These are phyloP conservation scores for Trimorus sp. DNA, from an alignment of 2,888 invertebrate genomes.

Conservation along the genomic window DNA sequence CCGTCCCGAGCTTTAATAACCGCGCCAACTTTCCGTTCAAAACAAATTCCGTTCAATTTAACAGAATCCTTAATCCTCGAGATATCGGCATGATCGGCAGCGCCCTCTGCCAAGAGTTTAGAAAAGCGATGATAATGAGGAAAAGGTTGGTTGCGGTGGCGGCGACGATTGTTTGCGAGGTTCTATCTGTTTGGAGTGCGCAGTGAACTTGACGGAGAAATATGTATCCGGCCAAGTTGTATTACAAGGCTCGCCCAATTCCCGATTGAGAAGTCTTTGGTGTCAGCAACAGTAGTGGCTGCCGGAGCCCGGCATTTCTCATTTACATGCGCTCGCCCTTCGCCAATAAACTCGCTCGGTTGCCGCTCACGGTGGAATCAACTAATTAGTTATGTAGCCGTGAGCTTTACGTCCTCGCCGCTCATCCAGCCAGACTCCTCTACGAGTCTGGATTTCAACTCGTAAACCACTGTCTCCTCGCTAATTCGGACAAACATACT, in stretches of 20 bases:
- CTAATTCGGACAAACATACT: constrained; percentile 19
- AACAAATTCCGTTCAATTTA: too few relatives aligned
- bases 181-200: constrained; percentile 16
- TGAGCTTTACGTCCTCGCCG: constrained; percentile 72
- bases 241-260: constrained; percentile 57
- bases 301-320: constrained; percentile 63
- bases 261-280: constrained; percentile 80
- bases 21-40: neutral
- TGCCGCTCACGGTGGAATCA: constrained; percentile 76
- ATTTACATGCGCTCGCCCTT: constrained; percentile 67
- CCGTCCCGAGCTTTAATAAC: neutral
- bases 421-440: constrained; percentile 48
- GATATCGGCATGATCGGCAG: too few relatives aligned
- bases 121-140: neutral
- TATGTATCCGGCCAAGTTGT: constrained; percentile 59
- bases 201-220: constrained; percentile 51
- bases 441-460: constrained; percentile 50
- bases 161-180: constrained; percentile 21
- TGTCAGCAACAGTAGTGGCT: constrained; percentile 78
- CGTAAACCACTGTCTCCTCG: constrained; percentile 40
- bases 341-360: constrained; percentile 76
- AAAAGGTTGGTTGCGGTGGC: neutral
- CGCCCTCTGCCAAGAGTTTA: too few relatives aligned
- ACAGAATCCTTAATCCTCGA: too few relatives aligned
- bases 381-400: constrained; percentile 80